These are phyloP conservation scores for Syngnathus acus DNA, from an alignment of 2,797 vertebrate species.

Conservation along the genomic window DNA sequence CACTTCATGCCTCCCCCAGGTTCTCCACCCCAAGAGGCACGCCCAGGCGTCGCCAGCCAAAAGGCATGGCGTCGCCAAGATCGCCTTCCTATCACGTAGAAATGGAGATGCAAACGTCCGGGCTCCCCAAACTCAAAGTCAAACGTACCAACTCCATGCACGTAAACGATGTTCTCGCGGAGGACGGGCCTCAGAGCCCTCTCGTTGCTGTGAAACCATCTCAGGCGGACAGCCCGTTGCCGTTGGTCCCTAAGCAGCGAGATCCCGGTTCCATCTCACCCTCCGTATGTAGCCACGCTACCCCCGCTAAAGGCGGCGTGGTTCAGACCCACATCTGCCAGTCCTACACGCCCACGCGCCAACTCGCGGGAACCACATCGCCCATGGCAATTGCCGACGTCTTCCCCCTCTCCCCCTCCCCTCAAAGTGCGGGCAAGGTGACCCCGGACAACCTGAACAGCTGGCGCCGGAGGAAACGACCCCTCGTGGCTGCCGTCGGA, in stretches of 20 bases:
- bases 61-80: slow-evolving; percentile 19
- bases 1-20: slow-evolving; percentile 30
- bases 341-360: slow-evolving; percentile 83
- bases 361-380: slow-evolving; percentile 63
- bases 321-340: slow-evolving; percentile 91
- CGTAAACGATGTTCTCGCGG: slow-evolving; percentile 24
- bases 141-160: slow-evolving; percentile 72
- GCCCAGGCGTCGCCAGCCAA: slow-evolving; percentile 15
- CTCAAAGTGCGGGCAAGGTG: slow-evolving; percentile 75
- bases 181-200: slow-evolving; percentile 35
- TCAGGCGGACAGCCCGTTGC: slow-evolving; percentile 54
- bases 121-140: slow-evolving; percentile 84
- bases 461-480: slow-evolving; percentile 89
- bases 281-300: slow-evolving; percentile 67
- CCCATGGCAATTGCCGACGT: slow-evolving; percentile 58
- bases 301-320: slow-evolving; percentile 66
- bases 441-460: slow-evolving; percentile 85
- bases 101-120: slow-evolving; percentile 83
- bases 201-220: slow-evolving; percentile 31
- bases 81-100: slow-evolving; percentile 78
- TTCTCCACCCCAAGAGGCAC: slow-evolving; percentile 56
- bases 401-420: slow-evolving; percentile 79
- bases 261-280: slow-evolving; percentile 75
- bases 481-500: slow-evolving; percentile 39
- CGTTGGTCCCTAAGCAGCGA: slow-evolving; percentile 62